Percentiles rank a stretch among this genome's conserved stretches.
Evolutionary conservation across 2,888 invertebrate genomes (phyloP).

Genomic region (Heteromyza rotundicornis): DNA sequence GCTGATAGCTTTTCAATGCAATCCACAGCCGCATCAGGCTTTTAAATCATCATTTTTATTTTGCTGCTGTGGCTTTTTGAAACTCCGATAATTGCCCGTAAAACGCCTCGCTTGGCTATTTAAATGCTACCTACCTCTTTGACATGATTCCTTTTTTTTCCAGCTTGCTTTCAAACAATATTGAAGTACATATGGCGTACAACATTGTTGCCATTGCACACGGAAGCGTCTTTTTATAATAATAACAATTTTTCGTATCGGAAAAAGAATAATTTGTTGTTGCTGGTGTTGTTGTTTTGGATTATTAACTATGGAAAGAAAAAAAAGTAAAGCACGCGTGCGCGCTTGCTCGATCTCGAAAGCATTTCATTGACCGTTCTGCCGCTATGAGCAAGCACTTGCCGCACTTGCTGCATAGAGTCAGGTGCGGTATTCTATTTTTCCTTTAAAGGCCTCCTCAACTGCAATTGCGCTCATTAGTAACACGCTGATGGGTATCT

Average conservation of each 20-base stretch:
- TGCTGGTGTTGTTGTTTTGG: neutral
- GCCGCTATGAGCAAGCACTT: conserved; percentile 35
- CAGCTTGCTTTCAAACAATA: neutral
- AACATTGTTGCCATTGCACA: conserved; percentile 8
- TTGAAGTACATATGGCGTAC: too few species aligned
- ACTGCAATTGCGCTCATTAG: conserved; percentile 39
- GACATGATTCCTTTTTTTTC: neutral
- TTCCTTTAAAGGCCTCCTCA: conserved; percentile 29
- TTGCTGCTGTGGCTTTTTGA: conserved; percentile 1
- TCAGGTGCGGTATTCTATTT: conserved; percentile 7
- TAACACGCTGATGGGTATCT: conserved; percentile 19
- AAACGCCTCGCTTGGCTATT: conserved; percentile 50
- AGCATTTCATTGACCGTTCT: conserved; percentile 22
- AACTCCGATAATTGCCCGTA: conserved; percentile 50
- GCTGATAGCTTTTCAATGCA: conserved; percentile 8
- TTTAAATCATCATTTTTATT: conserved; percentile 9
- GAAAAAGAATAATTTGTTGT: neutral
- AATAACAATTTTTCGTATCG: neutral
- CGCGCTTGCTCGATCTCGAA: conserved; percentile 8
- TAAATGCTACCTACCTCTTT: conserved; percentile 39
- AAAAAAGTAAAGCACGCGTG: conserved; percentile 13
- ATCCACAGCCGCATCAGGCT: neutral
- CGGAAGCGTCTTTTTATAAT: conserved; percentile 19
- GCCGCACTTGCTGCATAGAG: conserved; percentile 21
- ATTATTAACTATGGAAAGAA: neutral